Conservation (phyloP, 2,888 invertebrate genomes). For the Eupelmus urozonus region DNA sequence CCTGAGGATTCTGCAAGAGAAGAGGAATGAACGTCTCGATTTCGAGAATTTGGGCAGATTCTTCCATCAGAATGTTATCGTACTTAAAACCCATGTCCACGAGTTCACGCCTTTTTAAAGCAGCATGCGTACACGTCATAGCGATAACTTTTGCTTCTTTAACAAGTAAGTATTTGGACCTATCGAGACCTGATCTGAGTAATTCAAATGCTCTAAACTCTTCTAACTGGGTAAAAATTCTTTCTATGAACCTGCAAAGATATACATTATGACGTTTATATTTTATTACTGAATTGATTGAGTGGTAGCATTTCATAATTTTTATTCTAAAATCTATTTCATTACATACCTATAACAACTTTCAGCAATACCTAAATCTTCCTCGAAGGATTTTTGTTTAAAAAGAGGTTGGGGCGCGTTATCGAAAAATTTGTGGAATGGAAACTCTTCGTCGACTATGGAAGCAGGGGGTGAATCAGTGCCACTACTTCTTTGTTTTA, state of each 20-base stretch:
- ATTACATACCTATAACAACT: constrained; percentile 88
- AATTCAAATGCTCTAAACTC: constrained; percentile 99
- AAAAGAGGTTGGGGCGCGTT: constrained; percentile 96
- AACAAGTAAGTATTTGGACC: constrained; percentile 96
- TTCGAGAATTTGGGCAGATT: constrained; percentile 98
- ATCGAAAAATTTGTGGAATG: constrained; percentile 95
- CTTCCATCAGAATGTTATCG: constrained; percentile 99
- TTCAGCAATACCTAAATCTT: constrained; percentile 92
- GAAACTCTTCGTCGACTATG: constrained; percentile 89
- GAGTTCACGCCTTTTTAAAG: constrained; percentile 95
- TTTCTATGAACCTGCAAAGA: constrained; percentile 87
- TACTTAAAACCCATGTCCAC: constrained; percentile 98
- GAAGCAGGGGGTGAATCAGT: constrained; percentile 74
- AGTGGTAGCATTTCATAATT: too few species aligned
- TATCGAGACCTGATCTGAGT: constrained; percentile 94
- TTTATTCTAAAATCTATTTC: too few species aligned
- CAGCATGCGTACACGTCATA: constrained; percentile 99
- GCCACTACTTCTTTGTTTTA: constrained; percentile 79
- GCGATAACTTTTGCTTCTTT: constrained; percentile 99
- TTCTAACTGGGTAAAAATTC: constrained; percentile 97
- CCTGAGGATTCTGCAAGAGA: constrained; percentile 98
- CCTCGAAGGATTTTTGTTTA: constrained; percentile 85
- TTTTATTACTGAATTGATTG: too few species aligned
- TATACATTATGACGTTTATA: neutral
- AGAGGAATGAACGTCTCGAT: constrained; percentile 99